Evolutionary conservation across 35 echinoderm and acorn worm species (phyloP).

Genomic region (Chiridota heheva): DNA sequence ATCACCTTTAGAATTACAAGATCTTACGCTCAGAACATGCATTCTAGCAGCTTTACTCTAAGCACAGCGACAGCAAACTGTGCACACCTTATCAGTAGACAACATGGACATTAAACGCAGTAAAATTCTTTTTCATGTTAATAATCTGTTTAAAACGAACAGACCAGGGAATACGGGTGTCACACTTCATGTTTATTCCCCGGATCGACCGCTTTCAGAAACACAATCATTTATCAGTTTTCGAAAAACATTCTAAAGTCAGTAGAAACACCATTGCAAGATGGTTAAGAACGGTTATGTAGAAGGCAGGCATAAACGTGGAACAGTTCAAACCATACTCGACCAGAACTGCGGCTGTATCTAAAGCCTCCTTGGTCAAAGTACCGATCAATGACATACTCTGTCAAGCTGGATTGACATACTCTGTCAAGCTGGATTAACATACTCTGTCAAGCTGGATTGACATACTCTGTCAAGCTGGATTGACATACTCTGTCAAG

Average conservation of each 20-base stretch:
- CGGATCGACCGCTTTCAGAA: slow-evolving; percentile 3
- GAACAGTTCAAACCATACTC: slow-evolving; percentile 7
- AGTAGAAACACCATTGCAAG: slow-evolving; percentile 12
- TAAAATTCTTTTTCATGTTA: too few relatives aligned
- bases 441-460: too few relatives aligned
- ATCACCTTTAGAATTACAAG: slow-evolving; percentile 4
- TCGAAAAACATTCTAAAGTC: background rate
- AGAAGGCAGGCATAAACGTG: slow-evolving; percentile 11
- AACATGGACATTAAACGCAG: background rate
- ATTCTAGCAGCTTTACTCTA: slow-evolving; percentile 22
- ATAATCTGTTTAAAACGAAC: too few relatives aligned
- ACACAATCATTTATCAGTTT: slow-evolving; percentile 11
- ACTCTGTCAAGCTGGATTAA: too few relatives aligned
- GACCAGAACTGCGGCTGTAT: background rate
- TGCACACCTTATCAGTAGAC: background rate
- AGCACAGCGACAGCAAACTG: slow-evolving; percentile 30
- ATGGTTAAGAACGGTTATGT: slow-evolving; percentile 14
- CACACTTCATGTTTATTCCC: background rate
- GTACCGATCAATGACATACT: slow-evolving; percentile 24
- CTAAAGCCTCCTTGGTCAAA: background rate
- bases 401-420: background rate
- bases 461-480: too few relatives aligned
- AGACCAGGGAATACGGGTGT: slow-evolving; percentile 4
- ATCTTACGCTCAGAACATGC: slow-evolving; percentile 15
- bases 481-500: too few relatives aligned